Evolutionary conservation across 53 echinoderm and acorn worm species (phyloP), one percentile per base, ranked within the genome.

Genomic region (Mesocentrotus franciscanus): DNA sequence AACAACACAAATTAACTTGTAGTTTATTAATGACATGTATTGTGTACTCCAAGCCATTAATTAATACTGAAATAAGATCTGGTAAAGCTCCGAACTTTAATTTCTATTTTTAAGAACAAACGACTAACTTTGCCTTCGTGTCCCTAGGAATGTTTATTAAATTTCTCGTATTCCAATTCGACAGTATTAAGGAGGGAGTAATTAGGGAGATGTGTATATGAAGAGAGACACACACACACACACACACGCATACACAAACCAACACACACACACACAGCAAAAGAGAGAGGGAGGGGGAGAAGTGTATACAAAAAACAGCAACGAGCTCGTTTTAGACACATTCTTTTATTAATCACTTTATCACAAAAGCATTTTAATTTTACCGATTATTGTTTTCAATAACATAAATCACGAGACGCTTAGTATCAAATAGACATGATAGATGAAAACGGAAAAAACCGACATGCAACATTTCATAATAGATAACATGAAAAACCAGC

Each of bases 311-410:
- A 29, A 75, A 75, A 24, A 75, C 11, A 32, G 0, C 11, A 12
- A 8, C 1, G 76, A 76, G 76, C 64, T 64, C 64, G 42, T 81
- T 79, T 81, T 81, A 81, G 81, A 81, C 81, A 81, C 81, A 81
- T 36, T 81, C 81, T 87, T 87, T 87, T 87, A 87, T 87, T 87
- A 87, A 87, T 87, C 57, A 87, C 87, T 87, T 87, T 87, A 87
- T 87, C 87, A 87, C 87, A 81, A 87, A 87, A 87, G 87, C 87
- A 58, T 58, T 49, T 83, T 39, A n/a, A 87, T 58, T 58, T 87
- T 27, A 87, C 56, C 29, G 58, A 27, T 87, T 87, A 87, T 58
- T 84, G 36, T 84, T 87, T 26, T n/a, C 87, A 87, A 87, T 58
- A 81, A 85, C 85, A 85, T 85, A 8, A 87, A 87, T 58, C 12